Evolutionary conservation across 2,113 vertebrate species (phyloP).

Genomic region (Cyphomyrus plagiostoma): DNA sequence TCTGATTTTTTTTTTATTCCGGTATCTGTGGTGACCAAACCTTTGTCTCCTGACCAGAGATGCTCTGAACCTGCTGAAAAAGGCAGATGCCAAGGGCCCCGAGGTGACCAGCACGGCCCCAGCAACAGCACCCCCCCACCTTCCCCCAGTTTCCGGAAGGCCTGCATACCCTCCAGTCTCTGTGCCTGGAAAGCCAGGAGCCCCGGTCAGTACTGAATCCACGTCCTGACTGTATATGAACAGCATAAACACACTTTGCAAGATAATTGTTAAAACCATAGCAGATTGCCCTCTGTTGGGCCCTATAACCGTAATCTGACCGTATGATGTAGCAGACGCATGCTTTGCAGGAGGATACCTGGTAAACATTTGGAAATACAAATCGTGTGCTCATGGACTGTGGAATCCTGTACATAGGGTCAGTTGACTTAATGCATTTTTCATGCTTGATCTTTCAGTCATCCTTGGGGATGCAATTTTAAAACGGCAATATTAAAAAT

Average conservation of each 20-base stretch:
- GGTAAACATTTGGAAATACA: not conserved
- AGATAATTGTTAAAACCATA: not conserved
- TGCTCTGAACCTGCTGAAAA: slow-evolving; percentile 76
- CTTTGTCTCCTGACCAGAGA: slow-evolving; percentile 61
- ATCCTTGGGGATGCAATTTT: not conserved
- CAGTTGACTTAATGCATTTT: not conserved
- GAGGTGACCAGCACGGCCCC: slow-evolving; percentile 22
- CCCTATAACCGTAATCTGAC: not conserved
- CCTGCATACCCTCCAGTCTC: slow-evolving; percentile 74
- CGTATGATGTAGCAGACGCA: not conserved
- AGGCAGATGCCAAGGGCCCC: slow-evolving; percentile 18
- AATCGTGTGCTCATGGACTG: not conserved
- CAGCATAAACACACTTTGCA: not conserved
- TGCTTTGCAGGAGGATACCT: not conserved
- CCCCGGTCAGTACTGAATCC: slow-evolving; percentile 57
- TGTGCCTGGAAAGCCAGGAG: slow-evolving; percentile 70
- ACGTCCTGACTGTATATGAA: not conserved
- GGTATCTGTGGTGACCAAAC: not conserved
- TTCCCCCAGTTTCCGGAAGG: slow-evolving; percentile 52
- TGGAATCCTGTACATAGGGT: not conserved
- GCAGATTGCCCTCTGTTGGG: not conserved
- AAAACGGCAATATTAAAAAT: not conserved
- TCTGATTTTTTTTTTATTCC: not conserved
- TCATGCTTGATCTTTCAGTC: not conserved
- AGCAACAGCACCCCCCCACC: slow-evolving; percentile 27